These are phyloP conservation scores for Xylota sylvarum DNA, from an alignment of 2,888 invertebrate species.

Conservation along the genomic window DNA sequence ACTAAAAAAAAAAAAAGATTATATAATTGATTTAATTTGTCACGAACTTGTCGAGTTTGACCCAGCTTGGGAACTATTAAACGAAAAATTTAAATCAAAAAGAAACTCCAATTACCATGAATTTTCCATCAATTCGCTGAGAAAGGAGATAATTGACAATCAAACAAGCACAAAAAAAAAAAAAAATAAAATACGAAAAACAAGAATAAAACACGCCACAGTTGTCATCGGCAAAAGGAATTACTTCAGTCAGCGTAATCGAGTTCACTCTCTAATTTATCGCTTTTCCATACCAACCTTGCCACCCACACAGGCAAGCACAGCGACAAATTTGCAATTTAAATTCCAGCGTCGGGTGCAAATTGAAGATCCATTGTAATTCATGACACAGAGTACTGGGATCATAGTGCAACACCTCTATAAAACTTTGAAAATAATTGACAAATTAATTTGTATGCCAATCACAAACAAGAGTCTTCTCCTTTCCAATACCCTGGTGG, in stretches of 20 bases:
- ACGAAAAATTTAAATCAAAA: not conserved
- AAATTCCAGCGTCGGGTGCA: conserved; percentile 67
- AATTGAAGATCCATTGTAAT: conserved; percentile 76
- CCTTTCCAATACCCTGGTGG: conserved; percentile 35
- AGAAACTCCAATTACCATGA: conserved; percentile 43
- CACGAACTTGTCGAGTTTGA: conserved; percentile 8
- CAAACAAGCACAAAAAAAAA: conserved; percentile 20
- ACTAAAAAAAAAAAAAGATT: not conserved
- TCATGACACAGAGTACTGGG: conserved; percentile 71
- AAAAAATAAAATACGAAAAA: not conserved
- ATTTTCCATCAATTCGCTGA: conserved; percentile 47
- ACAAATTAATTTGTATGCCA: conserved; percentile 77
- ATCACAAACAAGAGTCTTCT: conserved; percentile 70
- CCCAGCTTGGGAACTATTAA: not conserved
- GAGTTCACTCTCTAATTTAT: conserved; percentile 73
- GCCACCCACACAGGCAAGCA: not conserved
- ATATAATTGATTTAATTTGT: conserved; percentile 18
- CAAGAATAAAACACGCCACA: conserved; percentile 53
- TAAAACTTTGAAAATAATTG: conserved; percentile 76
- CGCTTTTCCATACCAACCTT: conserved; percentile 44
- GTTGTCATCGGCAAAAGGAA: conserved; percentile 63
- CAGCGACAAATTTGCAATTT: conserved; percentile 71
- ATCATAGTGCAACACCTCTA: conserved; percentile 77
- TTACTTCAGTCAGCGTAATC: conserved; percentile 65
- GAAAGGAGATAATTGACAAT: conserved; percentile 53